A percentile compares a stretch with the other conserved stretches of the same genome.
These are phyloP conservation scores for Grallaria varia DNA, from an alignment of 2,113 vertebrate species.

Conservation along the genomic window DNA sequence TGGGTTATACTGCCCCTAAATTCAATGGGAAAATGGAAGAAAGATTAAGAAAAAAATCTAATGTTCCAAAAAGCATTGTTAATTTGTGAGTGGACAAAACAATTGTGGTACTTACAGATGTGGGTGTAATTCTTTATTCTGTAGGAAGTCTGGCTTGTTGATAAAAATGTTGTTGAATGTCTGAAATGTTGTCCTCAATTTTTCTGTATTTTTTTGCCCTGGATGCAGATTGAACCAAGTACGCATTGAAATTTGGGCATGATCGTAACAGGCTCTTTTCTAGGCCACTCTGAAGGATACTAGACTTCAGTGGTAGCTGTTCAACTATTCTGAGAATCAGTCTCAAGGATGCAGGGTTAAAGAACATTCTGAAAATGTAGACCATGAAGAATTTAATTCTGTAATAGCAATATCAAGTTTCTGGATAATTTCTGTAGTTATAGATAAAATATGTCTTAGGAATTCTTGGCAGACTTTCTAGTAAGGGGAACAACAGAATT, in stretches of 20 bases:
- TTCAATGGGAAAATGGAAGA: not conserved
- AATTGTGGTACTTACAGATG: not conserved
- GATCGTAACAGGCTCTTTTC: not conserved
- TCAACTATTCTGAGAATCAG: not conserved
- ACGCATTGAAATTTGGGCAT: not conserved
- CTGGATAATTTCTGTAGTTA: not conserved
- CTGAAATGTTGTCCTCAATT: not conserved
- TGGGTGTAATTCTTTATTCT: not conserved
- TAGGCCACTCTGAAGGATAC: not conserved
- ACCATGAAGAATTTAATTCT: not conserved
- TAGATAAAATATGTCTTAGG: not conserved
- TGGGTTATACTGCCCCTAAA: not conserved
- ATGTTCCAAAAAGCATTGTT: not conserved
- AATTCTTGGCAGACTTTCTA: constrained; percentile 6
- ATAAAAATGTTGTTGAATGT: not conserved
- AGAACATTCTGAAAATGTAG: not conserved
- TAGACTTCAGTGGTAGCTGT: not conserved
- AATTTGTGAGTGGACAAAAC: not conserved
- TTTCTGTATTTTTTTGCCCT: not conserved
- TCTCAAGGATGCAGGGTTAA: not conserved
- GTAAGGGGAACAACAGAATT: not conserved
- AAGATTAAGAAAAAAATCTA: not conserved
- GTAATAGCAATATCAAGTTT: not conserved
- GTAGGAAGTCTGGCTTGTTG: not conserved
- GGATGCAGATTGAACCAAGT: not conserved